Conservation (phyloP, 2,888 invertebrate species). For the Habrosyne pyritoides region DNA sequence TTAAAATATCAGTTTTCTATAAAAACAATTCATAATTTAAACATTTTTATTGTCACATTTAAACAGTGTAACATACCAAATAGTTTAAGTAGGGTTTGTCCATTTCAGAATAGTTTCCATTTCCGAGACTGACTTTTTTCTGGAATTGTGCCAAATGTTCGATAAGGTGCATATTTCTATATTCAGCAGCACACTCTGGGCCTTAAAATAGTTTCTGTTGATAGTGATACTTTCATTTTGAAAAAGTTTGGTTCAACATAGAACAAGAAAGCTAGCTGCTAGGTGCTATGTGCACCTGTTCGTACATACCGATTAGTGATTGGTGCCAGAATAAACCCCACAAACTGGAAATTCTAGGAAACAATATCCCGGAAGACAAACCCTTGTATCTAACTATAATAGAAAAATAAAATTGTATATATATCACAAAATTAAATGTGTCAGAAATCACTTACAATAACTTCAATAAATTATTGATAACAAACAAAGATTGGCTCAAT, state of each 20-base stretch:
- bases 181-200: no score
- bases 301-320: no score
- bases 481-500: not conserved
- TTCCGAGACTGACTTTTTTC: not conserved
- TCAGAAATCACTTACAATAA: not conserved
- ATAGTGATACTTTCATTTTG: no score
- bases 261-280: no score
- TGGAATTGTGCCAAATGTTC: no score
- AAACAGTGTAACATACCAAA: conserved; percentile 27
- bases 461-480: not conserved
- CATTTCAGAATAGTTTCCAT: not conserved
- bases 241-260: no score
- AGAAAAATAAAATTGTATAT: not conserved
- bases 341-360: no score
- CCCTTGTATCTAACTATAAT: not conserved
- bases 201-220: no score
- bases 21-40: not conserved
- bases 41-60: conserved; percentile 33
- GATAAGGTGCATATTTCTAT: no score
- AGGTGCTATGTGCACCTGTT: no score
- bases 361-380: not conserved
- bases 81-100: conserved; percentile 18
- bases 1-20: not conserved
- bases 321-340: no score
- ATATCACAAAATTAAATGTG: conserved; percentile 27